Percentiles rank a stretch among this genome's conserved stretches.
phyloP scores from a whole-genome alignment of 2,113 vertebrate species.

The Rhinopithecus roxellana region DNA sequence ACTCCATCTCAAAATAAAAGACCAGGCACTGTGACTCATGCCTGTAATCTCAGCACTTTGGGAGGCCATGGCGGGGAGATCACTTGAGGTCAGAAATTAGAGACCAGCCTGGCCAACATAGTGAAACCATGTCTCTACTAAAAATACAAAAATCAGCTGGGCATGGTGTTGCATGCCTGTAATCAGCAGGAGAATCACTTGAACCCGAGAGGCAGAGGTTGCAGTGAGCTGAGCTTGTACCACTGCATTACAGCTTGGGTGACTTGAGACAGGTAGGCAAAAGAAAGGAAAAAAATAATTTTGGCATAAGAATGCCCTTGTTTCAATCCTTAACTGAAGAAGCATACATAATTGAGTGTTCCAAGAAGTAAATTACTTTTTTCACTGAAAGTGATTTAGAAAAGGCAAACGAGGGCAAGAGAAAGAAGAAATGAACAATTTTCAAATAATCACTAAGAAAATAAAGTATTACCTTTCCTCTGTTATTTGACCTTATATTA shows the following conservation, averaged over 20 bases:
- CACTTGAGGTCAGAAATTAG: no score
- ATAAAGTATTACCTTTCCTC: not conserved
- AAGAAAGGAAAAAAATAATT: not conserved
- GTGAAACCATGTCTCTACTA: no score
- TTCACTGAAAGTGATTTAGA: not conserved
- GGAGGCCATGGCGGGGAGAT: no score
- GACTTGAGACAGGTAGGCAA: not conserved
- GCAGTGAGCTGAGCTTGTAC: no score
- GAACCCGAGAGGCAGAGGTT: no score
- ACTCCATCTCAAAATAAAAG: not conserved
- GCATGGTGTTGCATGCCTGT: no score
- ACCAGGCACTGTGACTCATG: no score
- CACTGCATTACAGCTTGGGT: no score
- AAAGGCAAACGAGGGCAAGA: not conserved
- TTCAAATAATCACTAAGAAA: constrained; percentile 17
- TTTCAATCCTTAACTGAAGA: not conserved
- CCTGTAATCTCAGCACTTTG: no score
- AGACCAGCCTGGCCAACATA: no score
- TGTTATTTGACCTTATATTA: not conserved
- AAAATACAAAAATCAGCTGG: no score
- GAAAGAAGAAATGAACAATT: not conserved
- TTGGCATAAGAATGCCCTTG: not conserved
- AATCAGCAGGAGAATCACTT: no score
- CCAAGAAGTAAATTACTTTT: not conserved
- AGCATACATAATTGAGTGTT: not conserved